Percentiles rank a stretch among this genome's conserved stretches.
Conservation (phyloP, 1,140 invertebrate genomes). For the Orchesella cincta region DNA sequence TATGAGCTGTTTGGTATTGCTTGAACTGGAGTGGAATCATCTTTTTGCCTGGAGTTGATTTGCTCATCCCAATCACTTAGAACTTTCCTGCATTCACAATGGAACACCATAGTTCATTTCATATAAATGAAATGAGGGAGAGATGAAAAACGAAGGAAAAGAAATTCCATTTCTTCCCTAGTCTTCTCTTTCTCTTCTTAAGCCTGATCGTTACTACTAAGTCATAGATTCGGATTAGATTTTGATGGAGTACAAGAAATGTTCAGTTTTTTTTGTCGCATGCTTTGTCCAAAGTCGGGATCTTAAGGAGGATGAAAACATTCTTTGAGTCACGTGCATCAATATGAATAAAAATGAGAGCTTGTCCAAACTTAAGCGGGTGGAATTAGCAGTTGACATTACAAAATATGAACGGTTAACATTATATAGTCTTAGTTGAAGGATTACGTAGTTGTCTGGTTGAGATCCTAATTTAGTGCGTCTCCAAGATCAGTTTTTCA, state of each 20-base stretch:
- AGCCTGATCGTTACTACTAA: neutral
- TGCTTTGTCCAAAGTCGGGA: too few relatives aligned
- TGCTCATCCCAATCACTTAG: neutral
- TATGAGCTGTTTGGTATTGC: neutral
- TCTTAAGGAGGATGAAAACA: too few relatives aligned
- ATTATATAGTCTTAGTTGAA: too few relatives aligned
- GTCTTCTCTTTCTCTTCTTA: neutral
- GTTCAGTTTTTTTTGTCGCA: neutral
- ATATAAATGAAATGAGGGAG: neutral
- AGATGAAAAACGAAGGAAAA: neutral
- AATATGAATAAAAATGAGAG: slow-evolving; percentile 13
- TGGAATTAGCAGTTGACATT: too few relatives aligned
- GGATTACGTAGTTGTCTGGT: too few relatives aligned
- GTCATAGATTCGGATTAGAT: slow-evolving; percentile 12
- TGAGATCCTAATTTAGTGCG: too few relatives aligned
- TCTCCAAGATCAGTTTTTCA: too few relatives aligned
- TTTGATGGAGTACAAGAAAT: neutral
- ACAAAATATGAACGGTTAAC: too few relatives aligned
- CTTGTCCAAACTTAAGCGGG: too few relatives aligned
- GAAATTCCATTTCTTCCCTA: slow-evolving; percentile 1
- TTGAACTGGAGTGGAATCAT: neutral
- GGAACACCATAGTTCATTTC: too few relatives aligned
- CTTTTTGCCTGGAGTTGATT: neutral
- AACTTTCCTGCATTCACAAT: neutral
- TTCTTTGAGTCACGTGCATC: neutral